Conservation (phyloP, 1,140 invertebrate genomes). For the Antheraea pernyi region DNA sequence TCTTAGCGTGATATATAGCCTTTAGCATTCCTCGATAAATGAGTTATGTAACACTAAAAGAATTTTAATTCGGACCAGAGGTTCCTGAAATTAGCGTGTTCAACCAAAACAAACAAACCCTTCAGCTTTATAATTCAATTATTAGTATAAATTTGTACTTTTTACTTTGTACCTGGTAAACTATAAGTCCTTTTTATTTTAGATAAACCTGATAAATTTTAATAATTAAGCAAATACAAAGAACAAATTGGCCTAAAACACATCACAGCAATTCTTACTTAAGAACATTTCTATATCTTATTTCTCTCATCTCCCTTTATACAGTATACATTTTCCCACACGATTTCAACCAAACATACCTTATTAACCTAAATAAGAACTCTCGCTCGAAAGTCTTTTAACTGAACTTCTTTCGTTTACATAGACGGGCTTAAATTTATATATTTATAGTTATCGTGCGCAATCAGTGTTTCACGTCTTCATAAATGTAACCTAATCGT, state of each 20-base stretch:
- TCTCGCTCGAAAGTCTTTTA: constrained; percentile 11
- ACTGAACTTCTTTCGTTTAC: background rate
- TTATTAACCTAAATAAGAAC: constrained; percentile 17
- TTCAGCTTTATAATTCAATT: too few relatives aligned
- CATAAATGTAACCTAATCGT: constrained; percentile 62
- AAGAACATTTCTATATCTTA: too few relatives aligned
- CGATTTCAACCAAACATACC: too few relatives aligned
- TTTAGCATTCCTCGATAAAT: too few relatives aligned
- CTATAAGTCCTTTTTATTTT: background rate
- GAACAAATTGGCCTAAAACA: background rate
- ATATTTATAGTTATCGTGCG: constrained; percentile 32
- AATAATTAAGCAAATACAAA: too few relatives aligned
- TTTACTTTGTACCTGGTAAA: background rate
- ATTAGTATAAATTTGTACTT: too few relatives aligned
- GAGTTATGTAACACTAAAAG: too few relatives aligned
- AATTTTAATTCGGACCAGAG: too few relatives aligned
- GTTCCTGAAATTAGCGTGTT: too few relatives aligned
- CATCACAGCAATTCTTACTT: too few relatives aligned
- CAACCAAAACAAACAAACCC: too few relatives aligned
- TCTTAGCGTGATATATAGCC: too few relatives aligned
- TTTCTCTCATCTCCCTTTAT: background rate
- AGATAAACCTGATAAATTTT: background rate
- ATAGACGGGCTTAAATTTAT: constrained; percentile 26
- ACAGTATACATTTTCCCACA: background rate
- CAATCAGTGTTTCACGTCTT: constrained; percentile 64